Evolutionary conservation across 2,113 vertebrate species (phyloP), one percentile per base, ranked within the genome.

Genomic region (Xiphophorus hellerii): DNA sequence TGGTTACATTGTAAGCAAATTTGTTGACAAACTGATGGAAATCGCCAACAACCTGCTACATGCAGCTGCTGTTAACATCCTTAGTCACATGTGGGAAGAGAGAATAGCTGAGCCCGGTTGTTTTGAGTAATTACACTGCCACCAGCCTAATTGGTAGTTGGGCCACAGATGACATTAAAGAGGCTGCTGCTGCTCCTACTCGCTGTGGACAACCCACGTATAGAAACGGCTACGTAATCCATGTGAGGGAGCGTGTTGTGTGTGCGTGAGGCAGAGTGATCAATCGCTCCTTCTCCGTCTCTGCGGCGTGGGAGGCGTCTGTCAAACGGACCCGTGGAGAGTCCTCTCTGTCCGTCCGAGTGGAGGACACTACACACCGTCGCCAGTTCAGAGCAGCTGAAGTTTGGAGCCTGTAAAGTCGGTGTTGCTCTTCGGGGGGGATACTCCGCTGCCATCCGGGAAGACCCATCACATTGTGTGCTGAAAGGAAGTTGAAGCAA

Each of bases 401-500:
- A 90, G 84, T 90, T 90, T 58, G 66, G 82, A 70, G 66, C 81
- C 67, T 61, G 58, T 62, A 81, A 70, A 73, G 71, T 73, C 42
- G 78, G 73, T 74, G 74, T 64, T 0, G 76, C 70, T 76, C 60
- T 54, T 39, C 10, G 27, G 13, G 75, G 62, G 33, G 30, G 64
- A 62, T 69, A 54, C 70, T 44, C 62, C 9, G 44, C 70, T 69
- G 78, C 64, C 84, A 77, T 78, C 81, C 89, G 73, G 77, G 75
- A 84, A 81, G 73, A 85, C 71, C 83, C 81, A 8, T 3, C 76
- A 13, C 73, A 60, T 71, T 78, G 15, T 71, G 69, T 28, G 12
- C 78, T 66, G 33, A 42, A 22, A 75, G 76, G 80, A 85, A 92
- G 89, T 90, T 90, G 76, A 81, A 89, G 72, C 88, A 75, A 90